These are phyloP conservation scores for Thalassoma bifasciatum DNA, from an alignment of 2,113 vertebrate species.

Conservation along the genomic window DNA sequence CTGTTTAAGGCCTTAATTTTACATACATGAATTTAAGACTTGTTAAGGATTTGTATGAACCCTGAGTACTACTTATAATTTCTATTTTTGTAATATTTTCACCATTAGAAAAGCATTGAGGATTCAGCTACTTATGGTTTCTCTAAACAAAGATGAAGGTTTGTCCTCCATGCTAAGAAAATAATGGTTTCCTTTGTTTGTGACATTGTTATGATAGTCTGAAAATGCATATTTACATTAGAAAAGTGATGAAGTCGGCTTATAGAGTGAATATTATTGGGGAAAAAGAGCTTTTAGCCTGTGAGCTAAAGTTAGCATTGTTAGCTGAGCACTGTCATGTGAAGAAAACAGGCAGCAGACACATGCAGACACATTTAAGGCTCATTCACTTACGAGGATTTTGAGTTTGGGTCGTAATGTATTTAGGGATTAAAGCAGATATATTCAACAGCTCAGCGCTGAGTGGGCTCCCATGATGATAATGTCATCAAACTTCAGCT, in stretches of 20 bases:
- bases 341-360: constrained; percentile 6
- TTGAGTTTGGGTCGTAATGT: not conserved
- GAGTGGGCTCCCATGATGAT: not conserved
- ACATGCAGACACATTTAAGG: not conserved
- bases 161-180: not conserved
- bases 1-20: too few relatives aligned
- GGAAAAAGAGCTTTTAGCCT: constrained; percentile 15
- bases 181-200: too few relatives aligned
- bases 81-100: too few relatives aligned
- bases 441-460: not conserved
- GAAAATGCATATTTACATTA: fast-evolving
- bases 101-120: too few relatives aligned
- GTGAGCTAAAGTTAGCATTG: constrained; percentile 21
- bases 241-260: not conserved
- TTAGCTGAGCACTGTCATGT: constrained; percentile 24
- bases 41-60: too few relatives aligned
- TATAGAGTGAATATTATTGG: not conserved
- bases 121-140: not conserved
- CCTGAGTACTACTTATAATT: too few relatives aligned
- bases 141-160: not conserved
- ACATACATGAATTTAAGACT: too few relatives aligned
- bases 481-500: constrained; percentile 27
- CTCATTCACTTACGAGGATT: not conserved
- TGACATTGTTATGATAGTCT: not conserved
- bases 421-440: not conserved